These are phyloP conservation scores for Ophioninae sp. DNA, from an alignment of 2,888 invertebrate genomes.

Conservation along the genomic window DNA sequence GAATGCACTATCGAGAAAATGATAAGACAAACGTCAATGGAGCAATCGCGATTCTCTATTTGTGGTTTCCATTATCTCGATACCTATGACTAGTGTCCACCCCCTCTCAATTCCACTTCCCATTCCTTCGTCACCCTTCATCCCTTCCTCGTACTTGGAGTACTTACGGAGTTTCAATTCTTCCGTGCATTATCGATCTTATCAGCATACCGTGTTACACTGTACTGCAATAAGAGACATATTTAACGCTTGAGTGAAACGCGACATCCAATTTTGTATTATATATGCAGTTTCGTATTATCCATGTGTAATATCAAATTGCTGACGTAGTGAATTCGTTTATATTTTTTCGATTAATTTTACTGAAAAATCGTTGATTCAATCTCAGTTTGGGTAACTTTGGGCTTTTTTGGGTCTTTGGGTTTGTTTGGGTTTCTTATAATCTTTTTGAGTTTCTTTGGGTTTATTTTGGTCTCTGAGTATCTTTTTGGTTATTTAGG, in stretches of 20 bases:
- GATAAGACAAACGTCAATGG: slow-evolving; percentile 45
- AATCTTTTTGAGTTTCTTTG: too few species aligned
- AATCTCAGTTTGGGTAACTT: too few species aligned
- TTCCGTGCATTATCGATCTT: slow-evolving; percentile 47
- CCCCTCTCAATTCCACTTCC: not conserved
- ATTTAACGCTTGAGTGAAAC: slow-evolving; percentile 50
- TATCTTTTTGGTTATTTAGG: too few species aligned
- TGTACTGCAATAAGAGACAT: slow-evolving; percentile 25
- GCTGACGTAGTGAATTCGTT: not conserved
- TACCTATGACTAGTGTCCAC: slow-evolving; percentile 4
- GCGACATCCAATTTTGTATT: slow-evolving; percentile 4
- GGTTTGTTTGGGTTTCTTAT: too few species aligned
- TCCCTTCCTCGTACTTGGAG: not conserved
- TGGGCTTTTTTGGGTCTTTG: too few species aligned
- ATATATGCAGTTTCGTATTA: too few species aligned
- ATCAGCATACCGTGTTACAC: slow-evolving; percentile 38
- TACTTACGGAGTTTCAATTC: slow-evolving; percentile 38
- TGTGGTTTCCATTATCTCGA: slow-evolving; percentile 50
- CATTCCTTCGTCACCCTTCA: not conserved
- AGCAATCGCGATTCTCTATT: slow-evolving; percentile 22
- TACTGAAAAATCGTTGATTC: not conserved
- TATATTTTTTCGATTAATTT: slow-evolving; percentile 10
- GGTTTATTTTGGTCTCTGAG: too few species aligned
- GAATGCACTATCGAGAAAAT: slow-evolving; percentile 45
- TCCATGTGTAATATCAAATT: slow-evolving; percentile 24